Evolutionary conservation across 2,797 vertebrate genomes (phyloP).

Genomic region (Bradypodion ventrale): DNA sequence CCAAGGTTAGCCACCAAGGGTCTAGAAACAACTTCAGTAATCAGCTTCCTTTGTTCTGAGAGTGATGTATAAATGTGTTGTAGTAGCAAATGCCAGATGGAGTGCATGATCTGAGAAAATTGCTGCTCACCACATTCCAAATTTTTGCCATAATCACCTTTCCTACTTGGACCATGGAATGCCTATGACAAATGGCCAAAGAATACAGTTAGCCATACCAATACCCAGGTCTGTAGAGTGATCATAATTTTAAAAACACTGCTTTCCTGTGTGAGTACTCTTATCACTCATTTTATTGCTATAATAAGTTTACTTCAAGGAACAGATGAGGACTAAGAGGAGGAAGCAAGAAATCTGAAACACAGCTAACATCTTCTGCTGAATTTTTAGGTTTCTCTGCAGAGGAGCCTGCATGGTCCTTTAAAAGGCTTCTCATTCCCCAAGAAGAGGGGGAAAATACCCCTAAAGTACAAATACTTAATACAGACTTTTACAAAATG

Average conservation of each 20-base stretch:
- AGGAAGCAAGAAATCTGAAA: neutral
- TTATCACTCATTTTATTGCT: too few species aligned
- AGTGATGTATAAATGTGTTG: slow-evolving; percentile 23
- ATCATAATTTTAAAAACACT: neutral
- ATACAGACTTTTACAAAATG: slow-evolving; percentile 55
- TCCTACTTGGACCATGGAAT: too few species aligned
- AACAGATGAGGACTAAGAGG: neutral
- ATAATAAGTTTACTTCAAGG: neutral
- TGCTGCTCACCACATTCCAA: too few species aligned
- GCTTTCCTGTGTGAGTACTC: neutral
- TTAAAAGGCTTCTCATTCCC: slow-evolving; percentile 64
- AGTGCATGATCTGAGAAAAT: too few species aligned
- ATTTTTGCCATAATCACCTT: too few species aligned
- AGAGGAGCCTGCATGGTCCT: slow-evolving; percentile 46
- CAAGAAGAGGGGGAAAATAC: slow-evolving; percentile 32
- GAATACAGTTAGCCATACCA: slow-evolving; percentile 29
- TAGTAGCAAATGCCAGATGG: slow-evolving; percentile 33
- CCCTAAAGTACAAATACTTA: slow-evolving; percentile 55
- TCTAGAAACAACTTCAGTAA: neutral
- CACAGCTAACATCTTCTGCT: slow-evolving; percentile 3
- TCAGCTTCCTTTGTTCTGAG: slow-evolving; percentile 29
- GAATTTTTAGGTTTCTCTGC: slow-evolving; percentile 35
- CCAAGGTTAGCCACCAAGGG: too few species aligned
- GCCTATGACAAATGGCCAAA: neutral
- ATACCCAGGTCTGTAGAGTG: neutral